phyloP scores from a whole-genome alignment of 1,140 invertebrate genomes.

The Trypoxylus dichotomus region DNA sequence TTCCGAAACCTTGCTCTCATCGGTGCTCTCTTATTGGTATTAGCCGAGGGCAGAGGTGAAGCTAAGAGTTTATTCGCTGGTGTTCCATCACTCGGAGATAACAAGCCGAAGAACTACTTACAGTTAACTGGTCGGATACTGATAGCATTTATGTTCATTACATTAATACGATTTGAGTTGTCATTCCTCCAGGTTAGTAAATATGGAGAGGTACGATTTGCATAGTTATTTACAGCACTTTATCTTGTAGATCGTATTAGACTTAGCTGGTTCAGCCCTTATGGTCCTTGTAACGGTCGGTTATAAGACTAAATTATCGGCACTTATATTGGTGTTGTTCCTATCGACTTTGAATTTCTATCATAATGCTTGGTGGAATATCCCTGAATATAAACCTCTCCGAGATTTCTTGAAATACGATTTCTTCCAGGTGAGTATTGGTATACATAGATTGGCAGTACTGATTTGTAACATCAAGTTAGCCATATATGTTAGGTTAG shows the following conservation, averaged over 20 bases:
- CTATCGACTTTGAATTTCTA: slow-evolving; percentile 92
- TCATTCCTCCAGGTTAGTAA: slow-evolving; percentile 79
- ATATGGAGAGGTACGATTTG: background rate
- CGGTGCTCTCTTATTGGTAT: slow-evolving; percentile 89
- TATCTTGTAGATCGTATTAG: slow-evolving; percentile 74
- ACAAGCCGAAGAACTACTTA: slow-evolving; percentile 97
- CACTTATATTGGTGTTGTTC: slow-evolving; percentile 89
- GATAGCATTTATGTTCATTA: slow-evolving; percentile 98
- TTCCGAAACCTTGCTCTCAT: slow-evolving; percentile 94
- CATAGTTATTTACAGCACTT: background rate
- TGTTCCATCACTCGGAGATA: slow-evolving; percentile 94
- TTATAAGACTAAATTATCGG: slow-evolving; percentile 98
- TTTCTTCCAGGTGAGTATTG: slow-evolving; percentile 88
- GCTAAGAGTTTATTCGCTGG: slow-evolving; percentile 94
- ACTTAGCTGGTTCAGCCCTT: slow-evolving; percentile 89
- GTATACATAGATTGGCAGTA: no score
- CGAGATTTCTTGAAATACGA: slow-evolving; percentile 99
- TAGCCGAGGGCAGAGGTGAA: slow-evolving; percentile 93
- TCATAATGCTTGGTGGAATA: slow-evolving; percentile 97
- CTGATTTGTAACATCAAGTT: no score
- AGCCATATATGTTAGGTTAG: no score
- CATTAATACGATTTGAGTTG: slow-evolving; percentile 90
- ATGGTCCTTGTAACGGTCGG: slow-evolving; percentile 97
- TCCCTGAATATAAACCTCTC: slow-evolving; percentile 91
- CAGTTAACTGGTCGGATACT: slow-evolving; percentile 94